Evolutionary conservation across 2,888 invertebrate species (phyloP).

Genomic region (Callosobruchus maculatus): DNA sequence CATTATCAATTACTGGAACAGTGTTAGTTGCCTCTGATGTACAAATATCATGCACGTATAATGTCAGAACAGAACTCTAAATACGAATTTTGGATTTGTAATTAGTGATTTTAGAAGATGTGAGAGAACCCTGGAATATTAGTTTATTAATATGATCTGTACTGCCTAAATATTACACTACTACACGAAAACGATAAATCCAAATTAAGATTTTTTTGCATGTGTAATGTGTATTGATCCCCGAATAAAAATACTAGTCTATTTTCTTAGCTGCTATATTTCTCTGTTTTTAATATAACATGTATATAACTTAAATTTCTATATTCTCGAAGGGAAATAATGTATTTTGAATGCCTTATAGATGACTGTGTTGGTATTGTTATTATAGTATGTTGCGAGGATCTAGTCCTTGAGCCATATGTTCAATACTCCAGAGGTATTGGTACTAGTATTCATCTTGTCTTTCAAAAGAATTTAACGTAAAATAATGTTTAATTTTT

Average conservation of each 20-base stretch:
- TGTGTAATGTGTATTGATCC: slow-evolving; percentile 10
- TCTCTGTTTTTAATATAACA: slow-evolving; percentile 5
- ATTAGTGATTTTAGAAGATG: neutral
- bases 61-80: neutral
- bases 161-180: slow-evolving; percentile 36
- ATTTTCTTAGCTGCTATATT: slow-evolving; percentile 13
- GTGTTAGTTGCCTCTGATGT: neutral
- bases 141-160: slow-evolving; percentile 7
- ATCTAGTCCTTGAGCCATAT: too few species aligned
- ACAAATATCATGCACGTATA: neutral
- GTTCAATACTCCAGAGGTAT: too few species aligned
- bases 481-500: too few species aligned
- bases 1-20: neutral
- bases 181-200: slow-evolving; percentile 13
- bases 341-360: neutral
- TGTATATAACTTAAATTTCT: slow-evolving; percentile 7
- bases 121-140: neutral
- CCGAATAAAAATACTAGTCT: slow-evolving; percentile 6
- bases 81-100: neutral
- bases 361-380: neutral
- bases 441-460: too few species aligned
- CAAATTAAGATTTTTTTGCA: slow-evolving; percentile 21
- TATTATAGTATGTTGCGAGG: too few species aligned
- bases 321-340: neutral
- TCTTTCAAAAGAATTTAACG: too few species aligned